These are phyloP conservation scores for Agrilus planipennis DNA, from an alignment of 1,140 invertebrate genomes.

Conservation along the genomic window DNA sequence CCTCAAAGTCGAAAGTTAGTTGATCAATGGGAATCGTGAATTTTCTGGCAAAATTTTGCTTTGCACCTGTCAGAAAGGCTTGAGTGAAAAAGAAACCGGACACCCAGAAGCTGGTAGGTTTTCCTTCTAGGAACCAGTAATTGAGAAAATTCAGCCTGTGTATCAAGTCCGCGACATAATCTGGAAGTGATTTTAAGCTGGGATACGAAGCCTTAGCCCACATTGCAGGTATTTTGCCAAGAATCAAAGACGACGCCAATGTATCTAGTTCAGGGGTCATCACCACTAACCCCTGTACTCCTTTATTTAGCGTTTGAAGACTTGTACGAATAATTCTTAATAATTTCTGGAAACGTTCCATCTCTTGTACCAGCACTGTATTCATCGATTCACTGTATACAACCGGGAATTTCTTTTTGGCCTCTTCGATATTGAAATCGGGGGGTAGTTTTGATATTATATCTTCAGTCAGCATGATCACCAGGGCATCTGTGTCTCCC, in stretches of 20 bases:
- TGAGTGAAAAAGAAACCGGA: conserved; percentile 93
- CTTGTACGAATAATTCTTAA: conserved; percentile 48
- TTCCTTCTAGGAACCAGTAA: conserved; percentile 66
- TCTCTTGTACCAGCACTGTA: conserved; percentile 85
- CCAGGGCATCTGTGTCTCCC: conserved; percentile 48
- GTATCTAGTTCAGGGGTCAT: conserved; percentile 76
- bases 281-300: conserved; percentile 73
- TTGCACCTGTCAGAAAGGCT: conserved; percentile 82
- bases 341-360: conserved; percentile 78
- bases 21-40: conserved; percentile 81
- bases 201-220: conserved; percentile 83
- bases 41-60: conserved; percentile 84
- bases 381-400: conserved; percentile 87
- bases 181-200: conserved; percentile 75
- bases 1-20: conserved; percentile 68
- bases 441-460: conserved; percentile 63
- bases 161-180: conserved; percentile 76
- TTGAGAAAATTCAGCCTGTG: conserved; percentile 64
- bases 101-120: conserved; percentile 79
- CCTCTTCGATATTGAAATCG: conserved; percentile 61
- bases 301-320: conserved; percentile 62
- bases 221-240: conserved; percentile 62
- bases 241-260: conserved; percentile 52
- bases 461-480: conserved; percentile 47
- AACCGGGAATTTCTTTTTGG: conserved; percentile 58